Percentiles rank a stretch among this genome's conserved stretches.
phyloP scores from a whole-genome alignment of 2,797 vertebrate genomes.

The Pelochelys cantorii region DNA sequence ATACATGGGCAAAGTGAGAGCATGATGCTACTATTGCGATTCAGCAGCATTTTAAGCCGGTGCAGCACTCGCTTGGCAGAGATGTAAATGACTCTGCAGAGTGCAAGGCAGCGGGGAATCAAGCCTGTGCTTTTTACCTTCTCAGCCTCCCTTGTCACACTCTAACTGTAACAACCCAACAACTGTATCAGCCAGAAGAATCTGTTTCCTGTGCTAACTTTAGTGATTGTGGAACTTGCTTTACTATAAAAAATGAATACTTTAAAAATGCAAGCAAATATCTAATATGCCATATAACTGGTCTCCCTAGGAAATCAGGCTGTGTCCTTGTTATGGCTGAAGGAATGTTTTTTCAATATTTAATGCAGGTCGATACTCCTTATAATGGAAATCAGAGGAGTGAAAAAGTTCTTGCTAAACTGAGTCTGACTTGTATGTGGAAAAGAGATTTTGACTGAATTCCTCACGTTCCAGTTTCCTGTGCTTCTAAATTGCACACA shows the following conservation, averaged over 20 bases:
- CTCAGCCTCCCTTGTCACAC: not conserved
- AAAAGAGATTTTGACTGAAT: not conserved
- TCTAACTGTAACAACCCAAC: not conserved
- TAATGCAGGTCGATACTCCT: not conserved
- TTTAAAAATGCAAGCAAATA: not conserved
- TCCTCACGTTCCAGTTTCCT: slow-evolving; percentile 13
- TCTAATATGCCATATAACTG: not conserved
- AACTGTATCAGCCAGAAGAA: not conserved
- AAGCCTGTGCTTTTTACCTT: not conserved
- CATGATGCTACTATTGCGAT: not conserved
- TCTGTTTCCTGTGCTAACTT: not conserved
- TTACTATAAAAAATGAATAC: not conserved
- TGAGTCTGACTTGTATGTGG: not conserved
- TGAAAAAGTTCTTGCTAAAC: not conserved
- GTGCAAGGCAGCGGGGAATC: not conserved
- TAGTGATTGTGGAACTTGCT: not conserved
- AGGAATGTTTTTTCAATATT: not conserved
- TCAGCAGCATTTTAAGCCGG: not conserved
- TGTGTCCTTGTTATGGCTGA: slow-evolving; percentile 7
- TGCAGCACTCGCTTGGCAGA: not conserved
- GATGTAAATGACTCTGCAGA: not conserved
- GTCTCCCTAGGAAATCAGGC: not conserved
- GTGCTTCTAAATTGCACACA: not conserved
- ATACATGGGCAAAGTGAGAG: not conserved
- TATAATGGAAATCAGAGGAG: slow-evolving; percentile 6